These are phyloP conservation scores for Cassiopea xamachana DNA, from an alignment of 30 jellyfish, hydroid and myxozoan species.

Conservation along the genomic window DNA sequence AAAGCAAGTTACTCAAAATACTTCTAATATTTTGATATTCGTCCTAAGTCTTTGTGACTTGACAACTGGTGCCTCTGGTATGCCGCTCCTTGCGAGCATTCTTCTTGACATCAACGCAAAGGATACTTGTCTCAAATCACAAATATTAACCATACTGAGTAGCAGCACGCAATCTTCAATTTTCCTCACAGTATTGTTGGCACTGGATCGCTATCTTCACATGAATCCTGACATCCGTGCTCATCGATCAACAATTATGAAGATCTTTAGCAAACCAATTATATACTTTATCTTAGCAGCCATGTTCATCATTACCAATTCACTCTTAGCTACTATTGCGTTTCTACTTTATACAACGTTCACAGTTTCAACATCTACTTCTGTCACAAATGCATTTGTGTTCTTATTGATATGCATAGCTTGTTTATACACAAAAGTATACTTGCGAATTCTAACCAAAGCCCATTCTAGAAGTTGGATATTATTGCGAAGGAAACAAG, in stretches of 20 bases:
- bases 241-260: not conserved
- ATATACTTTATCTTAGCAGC: not conserved
- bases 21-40: constrained; percentile 1
- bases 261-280: constrained; percentile 1
- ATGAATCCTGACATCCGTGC: constrained; percentile 4
- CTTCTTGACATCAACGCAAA: not conserved
- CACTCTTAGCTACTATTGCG: not conserved
- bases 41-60: constrained; percentile 5
- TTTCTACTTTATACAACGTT: not conserved
- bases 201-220: constrained; percentile 16
- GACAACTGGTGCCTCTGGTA: not conserved
- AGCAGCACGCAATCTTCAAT: not conserved
- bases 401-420: not conserved
- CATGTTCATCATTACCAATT: not conserved
- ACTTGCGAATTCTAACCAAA: constrained; percentile 21
- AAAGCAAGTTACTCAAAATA: constrained; percentile 13
- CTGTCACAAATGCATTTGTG: not conserved
- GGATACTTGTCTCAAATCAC: not conserved
- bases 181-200: not conserved
- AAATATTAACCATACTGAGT: not conserved
- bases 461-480: too few relatives aligned
- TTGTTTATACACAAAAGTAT: not conserved
- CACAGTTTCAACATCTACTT: not conserved
- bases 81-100: not conserved
- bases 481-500: too few relatives aligned